These are phyloP conservation scores for Lampris incognitus DNA, from an alignment of 2,113 vertebrate species.

Conservation along the genomic window DNA sequence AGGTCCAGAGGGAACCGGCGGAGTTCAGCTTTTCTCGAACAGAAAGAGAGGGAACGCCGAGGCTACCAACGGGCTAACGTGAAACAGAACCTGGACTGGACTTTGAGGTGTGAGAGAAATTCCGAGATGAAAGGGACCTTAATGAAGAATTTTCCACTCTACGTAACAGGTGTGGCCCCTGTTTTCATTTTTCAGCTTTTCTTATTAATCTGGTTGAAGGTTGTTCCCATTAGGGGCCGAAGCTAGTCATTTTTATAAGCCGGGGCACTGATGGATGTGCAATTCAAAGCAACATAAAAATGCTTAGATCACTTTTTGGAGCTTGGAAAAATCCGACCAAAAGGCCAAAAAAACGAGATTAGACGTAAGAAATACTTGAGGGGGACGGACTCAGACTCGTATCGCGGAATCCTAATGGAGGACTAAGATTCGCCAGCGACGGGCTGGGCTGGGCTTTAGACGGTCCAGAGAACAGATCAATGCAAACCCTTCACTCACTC, in stretches of 20 bases:
- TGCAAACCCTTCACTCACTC: conserved; percentile 14
- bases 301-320: neutral
- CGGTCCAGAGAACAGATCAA: conserved; percentile 32
- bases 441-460: neutral
- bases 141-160: conserved; percentile 56
- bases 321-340: conserved; percentile 17
- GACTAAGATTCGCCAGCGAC: conserved; percentile 6
- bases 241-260: conserved; percentile 12
- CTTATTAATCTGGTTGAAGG: conserved; percentile 31
- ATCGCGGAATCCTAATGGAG: conserved; percentile 22
- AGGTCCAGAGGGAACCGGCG: conserved; percentile 15
- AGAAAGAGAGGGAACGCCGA: conserved; percentile 35
- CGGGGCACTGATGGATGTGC: neutral
- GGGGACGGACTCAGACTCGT: conserved; percentile 12
- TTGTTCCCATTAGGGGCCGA: conserved; percentile 47
- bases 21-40: conserved; percentile 34
- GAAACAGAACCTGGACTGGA: conserved; percentile 52
- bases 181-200: conserved; percentile 63
- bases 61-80: conserved; percentile 46
- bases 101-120: conserved; percentile 58
- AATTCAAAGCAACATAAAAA: conserved; percentile 27
- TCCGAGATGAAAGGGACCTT: conserved; percentile 60
- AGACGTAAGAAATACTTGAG: conserved; percentile 21
- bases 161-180: conserved; percentile 51
- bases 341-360: conserved; percentile 7